phyloP scores from a whole-genome alignment of 1,140 invertebrate species.

The Lepidurus arcticus region DNA sequence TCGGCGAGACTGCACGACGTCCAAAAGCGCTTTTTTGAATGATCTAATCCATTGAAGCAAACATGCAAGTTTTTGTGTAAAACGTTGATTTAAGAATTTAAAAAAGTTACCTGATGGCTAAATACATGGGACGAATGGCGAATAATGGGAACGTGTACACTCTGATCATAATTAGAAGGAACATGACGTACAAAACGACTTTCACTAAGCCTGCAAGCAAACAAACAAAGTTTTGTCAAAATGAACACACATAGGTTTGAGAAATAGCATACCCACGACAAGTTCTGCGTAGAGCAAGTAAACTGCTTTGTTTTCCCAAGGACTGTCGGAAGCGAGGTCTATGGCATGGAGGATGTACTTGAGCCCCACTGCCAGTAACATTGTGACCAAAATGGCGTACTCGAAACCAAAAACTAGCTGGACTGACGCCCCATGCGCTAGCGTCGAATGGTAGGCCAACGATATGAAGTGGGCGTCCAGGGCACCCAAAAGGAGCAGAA shows the following conservation, averaged over 20 bases:
- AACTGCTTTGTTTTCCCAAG: slow-evolving; percentile 99
- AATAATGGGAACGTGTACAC: slow-evolving; percentile 97
- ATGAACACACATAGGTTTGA: not conserved
- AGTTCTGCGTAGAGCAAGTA: slow-evolving; percentile 95
- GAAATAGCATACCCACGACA: slow-evolving; percentile 70
- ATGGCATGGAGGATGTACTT: slow-evolving; percentile 94
- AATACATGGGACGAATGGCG: slow-evolving; percentile 97
- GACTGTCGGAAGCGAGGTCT: slow-evolving; percentile 89
- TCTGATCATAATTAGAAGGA: slow-evolving; percentile 93
- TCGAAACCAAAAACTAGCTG: slow-evolving; percentile 99
- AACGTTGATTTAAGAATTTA: slow-evolving; percentile 12
- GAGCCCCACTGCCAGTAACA: slow-evolving; percentile 86
- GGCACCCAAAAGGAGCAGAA: slow-evolving; percentile 71
- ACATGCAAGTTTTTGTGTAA: not conserved
- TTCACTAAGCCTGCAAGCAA: slow-evolving; percentile 56
- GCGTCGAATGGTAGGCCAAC: slow-evolving; percentile 91
- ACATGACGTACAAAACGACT: slow-evolving; percentile 86
- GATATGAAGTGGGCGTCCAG: slow-evolving; percentile 86
- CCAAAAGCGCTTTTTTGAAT: slow-evolving; percentile 96
- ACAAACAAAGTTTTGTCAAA: not conserved
- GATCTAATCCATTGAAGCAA: slow-evolving; percentile 53
- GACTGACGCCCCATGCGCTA: slow-evolving; percentile 90
- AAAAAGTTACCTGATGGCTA: slow-evolving; percentile 72
- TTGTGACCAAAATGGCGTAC: slow-evolving; percentile 93
- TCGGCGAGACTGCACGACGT: slow-evolving; percentile 92